Percentiles rank a stretch among this genome's conserved stretches.
Evolutionary conservation across 2,113 vertebrate genomes (phyloP).

Genomic region (Catagonus wagneri): DNA sequence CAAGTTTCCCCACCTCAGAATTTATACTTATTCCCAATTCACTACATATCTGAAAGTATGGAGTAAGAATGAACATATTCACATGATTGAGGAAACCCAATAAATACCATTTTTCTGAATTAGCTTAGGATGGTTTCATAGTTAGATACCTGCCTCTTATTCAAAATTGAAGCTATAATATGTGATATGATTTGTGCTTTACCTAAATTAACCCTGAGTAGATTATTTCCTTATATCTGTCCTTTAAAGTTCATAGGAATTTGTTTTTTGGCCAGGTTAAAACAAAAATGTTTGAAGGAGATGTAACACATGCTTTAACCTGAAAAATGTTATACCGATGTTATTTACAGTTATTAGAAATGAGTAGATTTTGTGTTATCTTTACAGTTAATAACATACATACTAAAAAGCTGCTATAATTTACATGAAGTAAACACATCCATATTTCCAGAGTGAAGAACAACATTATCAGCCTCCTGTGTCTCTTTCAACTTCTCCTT

Average conservation of each 20-base stretch:
- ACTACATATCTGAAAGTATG: neutral
- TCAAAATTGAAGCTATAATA: neutral
- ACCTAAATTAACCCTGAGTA: neutral
- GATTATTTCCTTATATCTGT: neutral
- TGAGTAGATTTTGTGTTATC: neutral
- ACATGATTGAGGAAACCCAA: neutral
- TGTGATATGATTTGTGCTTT: neutral
- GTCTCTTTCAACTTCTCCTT: neutral
- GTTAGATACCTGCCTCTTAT: neutral
- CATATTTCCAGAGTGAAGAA: neutral
- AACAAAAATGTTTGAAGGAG: neutral
- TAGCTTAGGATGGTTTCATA: neutral
- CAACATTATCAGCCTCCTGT: neutral
- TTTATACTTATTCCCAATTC: neutral
- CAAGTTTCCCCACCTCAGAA: neutral
- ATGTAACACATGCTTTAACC: neutral
- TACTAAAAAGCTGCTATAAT: neutral
- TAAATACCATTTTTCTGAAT: neutral
- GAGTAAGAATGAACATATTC: neutral
- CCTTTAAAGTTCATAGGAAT: neutral
- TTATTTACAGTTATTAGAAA: neutral
- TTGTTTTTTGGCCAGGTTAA: neutral
- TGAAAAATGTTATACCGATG: neutral
- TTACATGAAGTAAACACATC: neutral
- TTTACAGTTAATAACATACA: neutral